Conservation (phyloP, 2,113 vertebrate species). For the Sardina pilchardus region DNA sequence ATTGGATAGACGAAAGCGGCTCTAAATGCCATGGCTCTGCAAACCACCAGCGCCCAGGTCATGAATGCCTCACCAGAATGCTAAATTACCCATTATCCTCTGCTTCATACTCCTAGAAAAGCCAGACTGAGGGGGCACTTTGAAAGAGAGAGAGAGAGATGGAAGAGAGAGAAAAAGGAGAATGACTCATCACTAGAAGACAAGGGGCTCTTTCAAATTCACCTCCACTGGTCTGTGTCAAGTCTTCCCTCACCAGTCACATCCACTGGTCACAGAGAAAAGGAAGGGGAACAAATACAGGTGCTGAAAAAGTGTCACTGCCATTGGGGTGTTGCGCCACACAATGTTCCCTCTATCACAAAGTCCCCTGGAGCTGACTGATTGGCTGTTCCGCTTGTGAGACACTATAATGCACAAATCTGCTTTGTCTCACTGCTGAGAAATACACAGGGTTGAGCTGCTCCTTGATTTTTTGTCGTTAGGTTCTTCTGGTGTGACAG, state of each 20-base stretch:
- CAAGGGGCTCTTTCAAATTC: conserved; percentile 29
- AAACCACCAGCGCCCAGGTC: neutral
- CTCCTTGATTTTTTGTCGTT: too few species aligned
- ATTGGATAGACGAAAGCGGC: neutral
- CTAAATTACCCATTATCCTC: conserved; percentile 49
- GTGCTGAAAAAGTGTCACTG: neutral
- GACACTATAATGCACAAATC: neutral
- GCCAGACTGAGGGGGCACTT: neutral
- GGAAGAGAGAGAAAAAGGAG: conserved; percentile 23
- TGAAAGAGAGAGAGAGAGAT: neutral
- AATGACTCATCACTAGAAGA: conserved; percentile 3
- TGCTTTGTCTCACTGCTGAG: neutral
- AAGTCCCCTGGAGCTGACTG: neutral
- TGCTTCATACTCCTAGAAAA: neutral
- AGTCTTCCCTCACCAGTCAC: neutral
- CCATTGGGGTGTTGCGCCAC: neutral
- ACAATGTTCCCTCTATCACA: neutral
- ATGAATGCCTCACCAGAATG: conserved; percentile 18
- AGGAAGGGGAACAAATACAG: neutral
- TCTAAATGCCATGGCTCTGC: neutral
- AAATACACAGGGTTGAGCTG: too few species aligned
- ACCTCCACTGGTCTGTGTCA: conserved; percentile 20
- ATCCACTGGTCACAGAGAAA: neutral
- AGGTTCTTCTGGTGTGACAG: too few species aligned
- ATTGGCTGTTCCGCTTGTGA: neutral